These are phyloP conservation scores for Megalopta genalis DNA, from an alignment of 1,140 invertebrate genomes.

Conservation along the genomic window DNA sequence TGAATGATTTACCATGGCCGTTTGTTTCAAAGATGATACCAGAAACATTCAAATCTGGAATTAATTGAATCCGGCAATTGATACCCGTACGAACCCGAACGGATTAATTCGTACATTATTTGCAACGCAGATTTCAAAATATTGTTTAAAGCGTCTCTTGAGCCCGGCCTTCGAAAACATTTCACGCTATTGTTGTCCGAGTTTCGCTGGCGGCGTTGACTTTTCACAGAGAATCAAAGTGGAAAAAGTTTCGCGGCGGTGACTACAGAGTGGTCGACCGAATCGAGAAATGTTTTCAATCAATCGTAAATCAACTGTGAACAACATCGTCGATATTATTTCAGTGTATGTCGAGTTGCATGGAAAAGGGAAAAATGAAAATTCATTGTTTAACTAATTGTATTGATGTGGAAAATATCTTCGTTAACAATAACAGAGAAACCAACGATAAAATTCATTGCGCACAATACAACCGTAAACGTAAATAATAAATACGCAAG, in stretches of 20 bases:
- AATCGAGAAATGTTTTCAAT: neutral
- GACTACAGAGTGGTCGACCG: neutral
- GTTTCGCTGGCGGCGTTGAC: neutral
- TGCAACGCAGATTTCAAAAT: neutral
- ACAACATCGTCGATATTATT: too few species aligned
- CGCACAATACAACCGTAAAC: too few species aligned
- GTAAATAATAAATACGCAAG: too few species aligned
- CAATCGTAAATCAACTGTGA: neutral
- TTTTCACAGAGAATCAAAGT: neutral
- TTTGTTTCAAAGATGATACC: neutral
- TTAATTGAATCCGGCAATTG: slow-evolving; percentile 14
- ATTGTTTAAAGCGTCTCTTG: neutral
- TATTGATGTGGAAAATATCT: too few species aligned
- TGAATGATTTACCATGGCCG: neutral
- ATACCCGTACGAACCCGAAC: neutral
- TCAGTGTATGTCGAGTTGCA: neutral
- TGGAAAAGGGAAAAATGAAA: neutral
- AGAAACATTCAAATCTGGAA: neutral
- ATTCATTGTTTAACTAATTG: neutral
- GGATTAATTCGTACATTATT: neutral
- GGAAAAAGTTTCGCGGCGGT: neutral
- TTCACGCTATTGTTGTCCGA: neutral
- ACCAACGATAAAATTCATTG: too few species aligned
- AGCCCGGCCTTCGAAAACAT: neutral
- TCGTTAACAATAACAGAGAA: too few species aligned